phyloP scores from a whole-genome alignment of 2,113 vertebrate genomes.

The Psephotus haematonotus region DNA sequence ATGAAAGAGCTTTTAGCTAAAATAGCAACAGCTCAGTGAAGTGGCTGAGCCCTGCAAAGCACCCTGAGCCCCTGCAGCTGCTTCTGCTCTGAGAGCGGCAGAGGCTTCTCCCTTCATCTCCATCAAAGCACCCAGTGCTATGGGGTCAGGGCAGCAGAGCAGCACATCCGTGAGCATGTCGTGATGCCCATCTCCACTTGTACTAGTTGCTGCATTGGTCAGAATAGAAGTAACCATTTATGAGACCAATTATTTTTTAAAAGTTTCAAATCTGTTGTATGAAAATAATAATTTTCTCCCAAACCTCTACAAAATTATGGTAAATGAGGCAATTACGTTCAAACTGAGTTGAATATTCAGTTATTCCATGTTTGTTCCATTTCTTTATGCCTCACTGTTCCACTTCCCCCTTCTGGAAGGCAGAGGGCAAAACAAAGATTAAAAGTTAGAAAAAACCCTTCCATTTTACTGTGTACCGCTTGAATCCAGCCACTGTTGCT shows the following conservation, averaged over 20 bases:
- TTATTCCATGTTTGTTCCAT: not conserved
- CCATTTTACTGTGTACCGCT: not conserved
- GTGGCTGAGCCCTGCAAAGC: conserved; percentile 23
- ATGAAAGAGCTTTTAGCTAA: not conserved
- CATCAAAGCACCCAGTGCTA: accelerated
- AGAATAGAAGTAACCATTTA: not conserved
- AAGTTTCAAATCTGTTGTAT: not conserved
- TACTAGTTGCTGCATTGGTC: not conserved
- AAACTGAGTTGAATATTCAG: not conserved
- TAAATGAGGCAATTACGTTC: conserved; percentile 33
- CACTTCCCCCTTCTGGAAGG: not conserved
- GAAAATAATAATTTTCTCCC: not conserved
- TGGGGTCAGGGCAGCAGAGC: not conserved
- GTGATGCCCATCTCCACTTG: not conserved
- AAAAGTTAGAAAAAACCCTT: not conserved
- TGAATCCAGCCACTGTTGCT: not conserved
- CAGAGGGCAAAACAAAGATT: not conserved
- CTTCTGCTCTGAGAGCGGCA: not conserved
- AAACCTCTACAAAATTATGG: not conserved
- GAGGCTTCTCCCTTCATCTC: not conserved
- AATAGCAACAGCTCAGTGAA: conserved; percentile 20
- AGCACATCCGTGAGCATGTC: not conserved
- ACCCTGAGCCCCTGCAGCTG: conserved; percentile 31
- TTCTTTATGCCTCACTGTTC: not conserved
- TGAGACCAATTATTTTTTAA: not conserved